phyloP scores from a whole-genome alignment of 2,797 vertebrate species.

The Rallus crepitans region DNA sequence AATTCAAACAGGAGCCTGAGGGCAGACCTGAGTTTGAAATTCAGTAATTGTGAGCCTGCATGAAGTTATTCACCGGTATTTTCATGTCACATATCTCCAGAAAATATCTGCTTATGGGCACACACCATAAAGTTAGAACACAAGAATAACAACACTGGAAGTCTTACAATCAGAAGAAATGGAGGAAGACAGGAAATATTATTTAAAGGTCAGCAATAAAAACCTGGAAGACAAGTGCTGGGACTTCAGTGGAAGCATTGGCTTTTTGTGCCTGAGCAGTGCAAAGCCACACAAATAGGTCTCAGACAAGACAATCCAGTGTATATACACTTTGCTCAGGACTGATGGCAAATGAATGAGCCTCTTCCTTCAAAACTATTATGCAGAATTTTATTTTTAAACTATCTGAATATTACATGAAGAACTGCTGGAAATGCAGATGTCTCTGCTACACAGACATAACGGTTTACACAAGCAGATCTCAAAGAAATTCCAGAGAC shows the following conservation, averaged over 20 bases:
- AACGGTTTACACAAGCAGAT: background rate
- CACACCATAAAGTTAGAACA: background rate
- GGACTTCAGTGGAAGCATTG: background rate
- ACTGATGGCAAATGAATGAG: background rate
- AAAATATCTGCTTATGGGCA: background rate
- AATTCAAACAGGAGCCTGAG: slow-evolving; percentile 24
- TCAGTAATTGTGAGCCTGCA: background rate
- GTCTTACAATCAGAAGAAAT: background rate
- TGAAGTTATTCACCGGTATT: background rate
- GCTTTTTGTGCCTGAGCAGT: background rate
- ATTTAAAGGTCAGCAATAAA: background rate
- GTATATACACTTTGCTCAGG: background rate
- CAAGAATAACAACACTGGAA: background rate
- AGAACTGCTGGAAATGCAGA: background rate
- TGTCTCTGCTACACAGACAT: background rate
- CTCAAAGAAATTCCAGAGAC: background rate
- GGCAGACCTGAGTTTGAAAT: slow-evolving; percentile 15
- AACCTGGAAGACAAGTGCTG: background rate
- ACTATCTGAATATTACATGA: background rate
- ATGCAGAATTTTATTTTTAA: background rate
- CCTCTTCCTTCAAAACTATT: background rate
- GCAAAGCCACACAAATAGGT: background rate
- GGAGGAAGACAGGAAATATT: background rate
- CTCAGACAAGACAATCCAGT: background rate
- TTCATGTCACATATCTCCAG: background rate